phyloP scores from a whole-genome alignment of 2,113 vertebrate genomes.

The Oryzias javanicus region DNA sequence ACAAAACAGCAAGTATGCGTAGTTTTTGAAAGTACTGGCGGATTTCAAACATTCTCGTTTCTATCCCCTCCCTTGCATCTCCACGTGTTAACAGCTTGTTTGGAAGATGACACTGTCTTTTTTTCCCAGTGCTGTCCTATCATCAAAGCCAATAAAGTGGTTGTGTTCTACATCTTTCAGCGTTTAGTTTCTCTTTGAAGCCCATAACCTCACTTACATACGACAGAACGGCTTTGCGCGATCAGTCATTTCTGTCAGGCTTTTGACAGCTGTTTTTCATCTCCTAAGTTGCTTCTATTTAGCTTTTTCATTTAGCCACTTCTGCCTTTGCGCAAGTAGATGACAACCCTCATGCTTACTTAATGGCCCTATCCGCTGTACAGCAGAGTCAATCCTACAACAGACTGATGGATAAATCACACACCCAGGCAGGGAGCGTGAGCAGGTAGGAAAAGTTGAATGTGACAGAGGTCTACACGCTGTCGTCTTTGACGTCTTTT shows the following conservation, averaged over 20 bases:
- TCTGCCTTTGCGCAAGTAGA: too few species aligned
- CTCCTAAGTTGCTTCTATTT: too few species aligned
- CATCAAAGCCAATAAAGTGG: constrained; percentile 31
- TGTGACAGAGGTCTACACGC: constrained; percentile 16
- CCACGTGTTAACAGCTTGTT: constrained; percentile 50
- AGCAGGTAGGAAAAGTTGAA: constrained; percentile 38
- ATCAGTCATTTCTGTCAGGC: constrained; percentile 74
- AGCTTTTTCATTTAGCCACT: too few species aligned
- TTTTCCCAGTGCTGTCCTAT: neutral
- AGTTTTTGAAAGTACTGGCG: too few species aligned
- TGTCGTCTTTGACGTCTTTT: constrained; percentile 10
- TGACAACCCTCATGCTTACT: constrained; percentile 74
- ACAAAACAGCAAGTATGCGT: neutral
- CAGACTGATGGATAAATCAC: constrained; percentile 72
- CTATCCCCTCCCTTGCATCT: constrained; percentile 38
- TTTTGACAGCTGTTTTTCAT: constrained; percentile 78
- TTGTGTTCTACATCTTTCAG: constrained; percentile 37
- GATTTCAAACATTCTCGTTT: neutral
- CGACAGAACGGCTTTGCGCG: constrained; percentile 61
- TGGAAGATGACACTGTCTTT: constrained; percentile 42
- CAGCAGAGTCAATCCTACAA: constrained; percentile 66
- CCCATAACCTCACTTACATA: constrained; percentile 70
- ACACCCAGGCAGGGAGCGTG: constrained; percentile 30
- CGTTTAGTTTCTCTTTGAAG: constrained; percentile 56
- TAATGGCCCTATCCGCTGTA: constrained; percentile 70